These are phyloP conservation scores for Caranx ignobilis DNA, from an alignment of 2,113 vertebrate genomes.

Conservation along the genomic window DNA sequence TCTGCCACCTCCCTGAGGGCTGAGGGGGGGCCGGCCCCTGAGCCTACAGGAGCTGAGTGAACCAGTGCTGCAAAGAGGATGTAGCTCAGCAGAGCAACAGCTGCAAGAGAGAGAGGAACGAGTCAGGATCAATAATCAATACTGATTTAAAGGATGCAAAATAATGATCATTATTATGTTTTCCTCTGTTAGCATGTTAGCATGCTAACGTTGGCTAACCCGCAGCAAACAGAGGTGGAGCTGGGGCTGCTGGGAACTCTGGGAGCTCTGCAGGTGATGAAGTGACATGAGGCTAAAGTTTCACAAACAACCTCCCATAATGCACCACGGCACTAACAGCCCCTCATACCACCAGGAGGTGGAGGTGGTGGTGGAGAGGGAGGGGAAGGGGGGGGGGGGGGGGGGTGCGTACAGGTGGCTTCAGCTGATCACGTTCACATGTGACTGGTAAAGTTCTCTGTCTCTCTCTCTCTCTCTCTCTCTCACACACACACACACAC, in stretches of 20 bases:
- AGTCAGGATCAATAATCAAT: background rate
- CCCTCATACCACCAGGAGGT: background rate
- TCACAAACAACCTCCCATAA: background rate
- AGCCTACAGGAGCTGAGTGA: conserved; percentile 57
- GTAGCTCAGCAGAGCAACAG: conserved; percentile 55
- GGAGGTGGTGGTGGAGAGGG: no score
- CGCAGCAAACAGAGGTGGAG: no score
- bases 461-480: no score
- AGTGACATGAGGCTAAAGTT: no score
- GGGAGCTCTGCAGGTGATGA: no score
- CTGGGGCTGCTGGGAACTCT: no score
- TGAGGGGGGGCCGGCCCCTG: background rate
- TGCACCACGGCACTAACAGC: background rate
- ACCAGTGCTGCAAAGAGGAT: conserved; percentile 46
- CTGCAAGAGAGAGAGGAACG: conserved; percentile 9
- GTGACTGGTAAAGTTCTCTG: background rate
- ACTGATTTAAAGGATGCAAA: background rate
- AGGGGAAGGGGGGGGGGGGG: no score
- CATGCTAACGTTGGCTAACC: background rate
- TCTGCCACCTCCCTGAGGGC: conserved; percentile 76
- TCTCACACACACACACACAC: no score
- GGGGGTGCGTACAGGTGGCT: background rate
- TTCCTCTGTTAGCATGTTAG: background rate
- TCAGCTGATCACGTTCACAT: background rate
- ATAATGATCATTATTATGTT: no score